phyloP scores from a whole-genome alignment of 2,113 vertebrate species.

The Alligator mississippiensis region DNA sequence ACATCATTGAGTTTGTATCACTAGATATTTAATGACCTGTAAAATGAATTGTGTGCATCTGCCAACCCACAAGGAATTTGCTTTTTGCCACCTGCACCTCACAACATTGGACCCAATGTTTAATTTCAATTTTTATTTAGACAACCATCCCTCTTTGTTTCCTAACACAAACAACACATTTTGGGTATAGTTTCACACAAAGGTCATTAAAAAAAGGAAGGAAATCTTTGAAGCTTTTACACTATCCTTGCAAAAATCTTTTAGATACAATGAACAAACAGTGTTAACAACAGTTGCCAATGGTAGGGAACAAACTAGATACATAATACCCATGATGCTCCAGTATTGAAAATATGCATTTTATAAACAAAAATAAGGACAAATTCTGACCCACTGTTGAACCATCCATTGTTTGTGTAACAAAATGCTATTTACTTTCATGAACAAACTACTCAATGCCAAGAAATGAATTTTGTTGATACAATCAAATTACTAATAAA shows the following conservation, averaged over 20 bases:
- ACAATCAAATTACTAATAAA: not conserved
- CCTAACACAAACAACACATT: not conserved
- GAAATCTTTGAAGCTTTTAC: not conserved
- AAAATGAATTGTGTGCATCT: conserved; percentile 66
- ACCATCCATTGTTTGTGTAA: no score
- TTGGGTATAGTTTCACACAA: not conserved
- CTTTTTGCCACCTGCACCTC: not conserved
- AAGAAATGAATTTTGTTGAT: not conserved
- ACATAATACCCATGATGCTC: not conserved
- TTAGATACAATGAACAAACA: not conserved
- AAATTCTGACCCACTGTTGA: not conserved
- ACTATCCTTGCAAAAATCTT: not conserved
- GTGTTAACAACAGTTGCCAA: not conserved
- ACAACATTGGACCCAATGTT: not conserved
- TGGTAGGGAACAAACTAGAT: not conserved
- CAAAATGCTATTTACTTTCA: no score
- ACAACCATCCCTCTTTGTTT: not conserved
- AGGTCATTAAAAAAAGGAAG: not conserved
- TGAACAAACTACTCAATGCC: not conserved
- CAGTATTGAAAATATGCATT: not conserved
- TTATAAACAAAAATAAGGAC: not conserved
- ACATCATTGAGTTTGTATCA: conserved; percentile 69
- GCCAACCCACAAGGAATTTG: conserved; percentile 39
- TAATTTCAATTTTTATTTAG: not conserved
- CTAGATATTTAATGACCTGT: conserved; percentile 73